Base-by-base conservation (phyloP, 2,113 vertebrate species). In the Albula glossodonta region DNA sequence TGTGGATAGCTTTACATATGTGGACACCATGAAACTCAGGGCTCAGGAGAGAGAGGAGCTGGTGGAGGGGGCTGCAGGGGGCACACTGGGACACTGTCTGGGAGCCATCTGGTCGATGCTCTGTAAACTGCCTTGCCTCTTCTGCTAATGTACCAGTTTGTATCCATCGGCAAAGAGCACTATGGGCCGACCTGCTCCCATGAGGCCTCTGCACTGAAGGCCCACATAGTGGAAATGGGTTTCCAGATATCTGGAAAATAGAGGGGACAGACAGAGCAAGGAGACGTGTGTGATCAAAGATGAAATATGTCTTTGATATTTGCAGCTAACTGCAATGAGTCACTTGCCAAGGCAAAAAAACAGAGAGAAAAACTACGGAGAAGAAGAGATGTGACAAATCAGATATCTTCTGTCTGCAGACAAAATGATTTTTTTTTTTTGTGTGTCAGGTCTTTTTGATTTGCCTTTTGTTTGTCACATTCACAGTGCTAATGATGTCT, bases 221-320 rank as follows among this genome's bases (percentile, higher is more conserved):
- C 89, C 74, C 81, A 83, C 89, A 85, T 86, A 8, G 52, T 85
- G 89, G 85, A 91, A 91, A 90, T 91, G 90, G 90, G 88, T 88
- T 86, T 88, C 83, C 84, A 86, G 88, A 89, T 85, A 22, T 83
- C 87, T 90, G 85, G 70, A 86, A 89, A 86, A 86, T 87, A 87
- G 51, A 83, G 22, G 89, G 86, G 83, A 88, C 48, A 66, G 52
- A 50, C 52, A 3, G 25, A 51, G 83, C 19, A 5, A 87, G 84
- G 41, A 87, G 88, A 81, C 53, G 84, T 85, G 83, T 83, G 85
- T 86, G 87, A 92, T 91, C 83, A 85, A 25, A 87, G 83, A 82
- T 84, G 87, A 90, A 87, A 91, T 85, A 87, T 66, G 79, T 60
- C 87, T 91, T 90, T 90, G 86, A 93, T 87, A 53, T 87, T 85